phyloP scores from a whole-genome alignment of 2,888 invertebrate genomes.

The Dicyrtoma fusca region DNA sequence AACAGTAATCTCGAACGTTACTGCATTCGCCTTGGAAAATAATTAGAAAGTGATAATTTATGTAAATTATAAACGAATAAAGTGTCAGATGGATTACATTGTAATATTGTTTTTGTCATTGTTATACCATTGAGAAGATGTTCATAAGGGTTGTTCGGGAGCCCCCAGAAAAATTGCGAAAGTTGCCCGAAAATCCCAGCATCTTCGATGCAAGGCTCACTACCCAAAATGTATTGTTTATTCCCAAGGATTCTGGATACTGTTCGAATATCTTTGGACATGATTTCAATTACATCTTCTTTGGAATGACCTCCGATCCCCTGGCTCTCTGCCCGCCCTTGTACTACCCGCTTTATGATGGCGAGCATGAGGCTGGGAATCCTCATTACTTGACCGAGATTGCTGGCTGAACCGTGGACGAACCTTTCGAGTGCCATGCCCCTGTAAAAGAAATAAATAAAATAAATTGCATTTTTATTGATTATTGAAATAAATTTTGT shows the following conservation, averaged over 20 bases:
- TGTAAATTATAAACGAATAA: too few species aligned
- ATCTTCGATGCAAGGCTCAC: conserved; percentile 56
- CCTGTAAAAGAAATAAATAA: conserved; percentile 15
- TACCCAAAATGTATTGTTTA: conserved; percentile 51
- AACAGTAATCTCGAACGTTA: conserved; percentile 39
- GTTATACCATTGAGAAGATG: background rate
- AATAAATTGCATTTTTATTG: background rate
- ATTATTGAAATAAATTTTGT: too few species aligned
- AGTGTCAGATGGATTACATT: too few species aligned
- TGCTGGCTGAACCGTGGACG: background rate
- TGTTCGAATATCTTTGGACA: conserved; percentile 43
- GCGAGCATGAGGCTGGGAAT: conserved; percentile 5
- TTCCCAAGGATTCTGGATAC: conserved; percentile 49
- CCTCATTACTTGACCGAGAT: conserved; percentile 3
- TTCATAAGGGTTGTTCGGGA: conserved; percentile 5
- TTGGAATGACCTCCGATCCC: conserved; percentile 47
- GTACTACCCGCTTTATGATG: conserved; percentile 3
- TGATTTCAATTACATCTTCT: conserved; percentile 45
- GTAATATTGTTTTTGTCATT: too few species aligned
- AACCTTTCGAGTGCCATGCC: conserved; percentile 33
- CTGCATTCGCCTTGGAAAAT: conserved; percentile 29
- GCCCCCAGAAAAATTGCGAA: conserved; percentile 58
- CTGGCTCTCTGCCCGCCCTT: conserved; percentile 12
- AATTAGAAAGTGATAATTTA: background rate
- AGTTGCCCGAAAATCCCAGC: conserved; percentile 60